Percentiles rank a stretch among this genome's conserved stretches.
phyloP scores from a whole-genome alignment of 1,140 invertebrate genomes.

The Trichoplusia ni region DNA sequence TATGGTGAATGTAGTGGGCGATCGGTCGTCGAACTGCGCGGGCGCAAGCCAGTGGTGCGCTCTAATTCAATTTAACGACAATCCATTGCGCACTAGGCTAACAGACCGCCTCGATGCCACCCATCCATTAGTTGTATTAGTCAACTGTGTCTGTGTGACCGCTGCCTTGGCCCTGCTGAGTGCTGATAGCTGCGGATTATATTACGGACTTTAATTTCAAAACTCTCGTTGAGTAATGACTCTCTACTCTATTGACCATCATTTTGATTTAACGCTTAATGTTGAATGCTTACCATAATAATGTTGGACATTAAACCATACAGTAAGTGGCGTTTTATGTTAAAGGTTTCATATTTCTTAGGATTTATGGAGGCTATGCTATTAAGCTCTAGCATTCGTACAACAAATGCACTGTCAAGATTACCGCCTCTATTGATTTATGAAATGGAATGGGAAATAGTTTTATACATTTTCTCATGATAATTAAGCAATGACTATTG shows the following conservation, averaged over 20 bases:
- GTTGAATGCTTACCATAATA: constrained; percentile 34
- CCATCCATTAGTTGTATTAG: constrained; percentile 41
- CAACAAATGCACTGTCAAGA: constrained; percentile 19
- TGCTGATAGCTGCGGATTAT: constrained; percentile 19
- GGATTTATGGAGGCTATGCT: constrained; percentile 28
- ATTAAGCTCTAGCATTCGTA: constrained; percentile 5
- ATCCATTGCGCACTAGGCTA: constrained; percentile 56
- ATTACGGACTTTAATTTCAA: constrained; percentile 39
- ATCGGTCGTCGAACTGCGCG: constrained; percentile 78
- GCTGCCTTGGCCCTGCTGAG: constrained; percentile 11
- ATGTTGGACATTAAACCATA: constrained; percentile 34
- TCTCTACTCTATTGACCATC: constrained; percentile 33
- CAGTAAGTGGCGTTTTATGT: constrained; percentile 36
- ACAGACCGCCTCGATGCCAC: constrained; percentile 56
- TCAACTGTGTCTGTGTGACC: constrained; percentile 45
- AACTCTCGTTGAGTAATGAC: constrained; percentile 37
- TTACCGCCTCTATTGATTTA: constrained; percentile 13
- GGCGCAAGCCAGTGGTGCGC: constrained; percentile 66
- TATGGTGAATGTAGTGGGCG: constrained; percentile 66
- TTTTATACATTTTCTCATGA: constrained; percentile 15
- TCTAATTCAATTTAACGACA: constrained; percentile 78
- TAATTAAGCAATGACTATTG: constrained; percentile 32
- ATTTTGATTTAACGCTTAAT: constrained; percentile 38
- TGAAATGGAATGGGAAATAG: constrained; percentile 21
- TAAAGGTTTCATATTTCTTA: constrained; percentile 42